These are phyloP conservation scores for Cephalopholis sonnerati DNA, from an alignment of 2,113 vertebrate genomes.

Conservation along the genomic window DNA sequence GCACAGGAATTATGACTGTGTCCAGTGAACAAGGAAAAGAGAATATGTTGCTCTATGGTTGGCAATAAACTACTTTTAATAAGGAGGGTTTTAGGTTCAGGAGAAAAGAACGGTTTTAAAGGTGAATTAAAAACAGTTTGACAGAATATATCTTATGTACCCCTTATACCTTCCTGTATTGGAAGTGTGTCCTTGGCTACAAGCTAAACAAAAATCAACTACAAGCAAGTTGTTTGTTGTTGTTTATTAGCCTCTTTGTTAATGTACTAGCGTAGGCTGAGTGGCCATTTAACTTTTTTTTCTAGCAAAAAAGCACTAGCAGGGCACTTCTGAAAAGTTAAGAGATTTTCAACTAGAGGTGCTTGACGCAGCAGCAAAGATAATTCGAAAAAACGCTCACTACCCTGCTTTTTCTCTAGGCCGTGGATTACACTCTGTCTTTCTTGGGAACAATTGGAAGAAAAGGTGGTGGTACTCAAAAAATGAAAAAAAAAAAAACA, in stretches of 20 bases:
- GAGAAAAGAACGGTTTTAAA: conserved; percentile 16
- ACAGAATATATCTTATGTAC: not conserved
- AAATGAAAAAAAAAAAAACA: too few species aligned
- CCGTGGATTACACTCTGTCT: too few species aligned
- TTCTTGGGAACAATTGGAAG: too few species aligned
- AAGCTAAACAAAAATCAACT: not conserved
- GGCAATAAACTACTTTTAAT: conserved; percentile 34
- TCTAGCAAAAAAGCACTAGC: too few species aligned
- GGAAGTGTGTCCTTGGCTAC: not conserved
- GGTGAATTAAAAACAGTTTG: conserved; percentile 16
- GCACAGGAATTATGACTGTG: conserved; percentile 34
- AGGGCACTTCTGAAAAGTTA: too few species aligned
- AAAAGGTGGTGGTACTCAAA: too few species aligned
- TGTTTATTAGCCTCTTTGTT: not conserved
- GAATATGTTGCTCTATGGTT: conserved; percentile 23
- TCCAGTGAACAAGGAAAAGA: conserved; percentile 18
- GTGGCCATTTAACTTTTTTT: too few species aligned
- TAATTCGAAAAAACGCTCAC: too few species aligned
- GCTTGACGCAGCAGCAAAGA: too few species aligned
- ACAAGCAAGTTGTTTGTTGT: not conserved
- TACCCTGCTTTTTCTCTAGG: too few species aligned
- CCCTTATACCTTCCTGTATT: not conserved
- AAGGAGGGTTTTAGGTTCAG: not conserved
- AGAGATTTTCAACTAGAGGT: too few species aligned
- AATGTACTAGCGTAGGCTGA: not conserved